Evolutionary conservation across 2,113 vertebrate genomes (phyloP).

Genomic region (Benitochromis conjunctus): DNA sequence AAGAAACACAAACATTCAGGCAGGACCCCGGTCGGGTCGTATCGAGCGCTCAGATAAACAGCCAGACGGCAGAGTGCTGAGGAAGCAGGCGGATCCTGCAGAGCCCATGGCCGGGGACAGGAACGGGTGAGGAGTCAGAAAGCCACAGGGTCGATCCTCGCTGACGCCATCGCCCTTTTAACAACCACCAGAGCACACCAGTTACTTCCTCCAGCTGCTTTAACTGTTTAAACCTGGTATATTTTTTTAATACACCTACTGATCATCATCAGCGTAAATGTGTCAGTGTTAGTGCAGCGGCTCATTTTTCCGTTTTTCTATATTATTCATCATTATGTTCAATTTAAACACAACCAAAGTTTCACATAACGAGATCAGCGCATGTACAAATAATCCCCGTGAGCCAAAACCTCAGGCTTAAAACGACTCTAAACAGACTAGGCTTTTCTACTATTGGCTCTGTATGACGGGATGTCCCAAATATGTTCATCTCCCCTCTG

Average conservation of each 20-base stretch:
- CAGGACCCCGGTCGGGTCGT: neutral
- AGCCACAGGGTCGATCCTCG: neutral
- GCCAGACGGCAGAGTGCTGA: conserved; percentile 23
- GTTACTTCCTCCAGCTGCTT: neutral
- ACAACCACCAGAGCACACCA: neutral
- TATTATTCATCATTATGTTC: neutral
- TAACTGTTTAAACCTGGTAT: accelerated
- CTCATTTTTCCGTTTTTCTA: neutral
- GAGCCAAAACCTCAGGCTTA: neutral
- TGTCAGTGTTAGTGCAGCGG: neutral
- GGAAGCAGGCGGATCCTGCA: conserved; percentile 40
- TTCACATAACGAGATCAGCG: neutral
- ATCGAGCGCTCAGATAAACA: conserved; percentile 46
- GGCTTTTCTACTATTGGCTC: neutral
- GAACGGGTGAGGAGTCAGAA: neutral
- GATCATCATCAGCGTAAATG: neutral
- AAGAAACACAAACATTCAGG: conserved; percentile 48
- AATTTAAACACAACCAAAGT: neutral
- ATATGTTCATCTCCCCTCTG: neutral
- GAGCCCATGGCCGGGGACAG: neutral
- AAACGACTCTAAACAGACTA: neutral
- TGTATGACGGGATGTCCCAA: neutral
- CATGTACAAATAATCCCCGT: neutral
- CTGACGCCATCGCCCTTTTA: neutral
- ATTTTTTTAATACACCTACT: neutral